Evolutionary conservation across 1,140 invertebrate genomes (phyloP), one percentile per base, ranked within the genome.

Genomic region (Magallana ariakensis): DNA sequence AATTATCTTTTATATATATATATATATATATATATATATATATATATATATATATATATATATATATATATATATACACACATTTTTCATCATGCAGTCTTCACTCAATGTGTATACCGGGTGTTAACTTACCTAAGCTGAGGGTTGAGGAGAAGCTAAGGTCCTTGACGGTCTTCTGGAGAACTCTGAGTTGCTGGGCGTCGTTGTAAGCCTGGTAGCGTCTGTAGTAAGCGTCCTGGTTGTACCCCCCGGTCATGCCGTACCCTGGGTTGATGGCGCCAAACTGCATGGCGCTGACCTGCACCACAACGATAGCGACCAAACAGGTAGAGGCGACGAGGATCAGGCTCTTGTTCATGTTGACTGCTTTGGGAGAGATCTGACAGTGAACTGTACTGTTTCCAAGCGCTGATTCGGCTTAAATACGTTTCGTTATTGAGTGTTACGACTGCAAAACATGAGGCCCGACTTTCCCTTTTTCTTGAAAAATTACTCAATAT

Each of bases 121-220:
- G 33, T 46, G 33, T 46, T 46, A 46, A 75, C 66, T 75, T 33
- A 75, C 66, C 10, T 6, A 75, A 3, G 33, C 66, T 75, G 66
- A 75, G 66, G 11, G 22, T 75, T 4, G 66, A 75, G 22, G 66
- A 75, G 22, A 75, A 26, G 66, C 66, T 75, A 8, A 75, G 66
- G 15, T 75, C 66, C 7, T 13, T 75, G 22, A 75, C 66, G 33
- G 66, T 26, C 22, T 75, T 75, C 9, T 10, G 26, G 22, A 75
- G 66, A 75, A 75, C 66, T 26, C 66, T 75, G 9, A 33, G 66
- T 26, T 75, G 19, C 62, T 70, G 62, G 22, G 62, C 62, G 11
- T 70, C 62, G 2, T 70, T 70, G 62, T 75, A 75, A 11, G 66
- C 66, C 11, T 75, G 66, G 66, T 75, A 75, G 7, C 66, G 66